Conservation (phyloP, 2,888 invertebrate species). For the Phengaris alcon region DNA sequence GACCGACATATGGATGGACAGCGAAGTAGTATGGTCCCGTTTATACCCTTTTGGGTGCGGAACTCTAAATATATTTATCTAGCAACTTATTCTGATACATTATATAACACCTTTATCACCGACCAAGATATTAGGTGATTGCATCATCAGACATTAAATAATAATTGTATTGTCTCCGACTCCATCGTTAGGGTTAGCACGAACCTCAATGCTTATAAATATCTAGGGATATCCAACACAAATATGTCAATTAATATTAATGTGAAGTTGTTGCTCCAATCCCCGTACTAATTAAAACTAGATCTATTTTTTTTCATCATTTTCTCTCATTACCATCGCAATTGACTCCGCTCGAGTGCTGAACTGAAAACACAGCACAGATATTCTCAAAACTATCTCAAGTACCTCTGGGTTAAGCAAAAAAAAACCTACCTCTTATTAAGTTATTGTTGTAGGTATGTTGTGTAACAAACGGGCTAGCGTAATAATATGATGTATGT, state of each 20-base stretch:
- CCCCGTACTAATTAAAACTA: background rate
- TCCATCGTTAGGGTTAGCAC: too few relatives aligned
- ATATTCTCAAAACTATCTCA: constrained; percentile 60
- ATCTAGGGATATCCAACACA: background rate
- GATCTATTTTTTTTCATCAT: constrained; percentile 52
- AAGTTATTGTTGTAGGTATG: background rate
- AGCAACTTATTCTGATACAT: too few relatives aligned
- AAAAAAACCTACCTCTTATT: constrained; percentile 7
- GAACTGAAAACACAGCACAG: constrained; percentile 45
- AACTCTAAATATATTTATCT: too few relatives aligned
- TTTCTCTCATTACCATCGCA: constrained; percentile 72
- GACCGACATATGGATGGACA: too few relatives aligned
- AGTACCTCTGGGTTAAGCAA: constrained; percentile 44
- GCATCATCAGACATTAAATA: too few relatives aligned
- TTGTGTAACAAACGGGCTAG: too few relatives aligned
- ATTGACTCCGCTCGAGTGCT: constrained; percentile 64
- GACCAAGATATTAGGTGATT: too few relatives aligned
- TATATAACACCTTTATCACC: too few relatives aligned
- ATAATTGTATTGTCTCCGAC: too few relatives aligned
- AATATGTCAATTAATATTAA: background rate
- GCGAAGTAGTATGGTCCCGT: too few relatives aligned
- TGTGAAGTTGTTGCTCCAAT: background rate
- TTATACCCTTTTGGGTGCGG: too few relatives aligned
- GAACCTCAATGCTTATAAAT: too few relatives aligned
- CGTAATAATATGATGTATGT: background rate